A percentile compares a stretch with the other conserved stretches of the same genome.
These are phyloP conservation scores for Adoxophyes honmai DNA, from an alignment of 1,140 invertebrate species.

Conservation along the genomic window DNA sequence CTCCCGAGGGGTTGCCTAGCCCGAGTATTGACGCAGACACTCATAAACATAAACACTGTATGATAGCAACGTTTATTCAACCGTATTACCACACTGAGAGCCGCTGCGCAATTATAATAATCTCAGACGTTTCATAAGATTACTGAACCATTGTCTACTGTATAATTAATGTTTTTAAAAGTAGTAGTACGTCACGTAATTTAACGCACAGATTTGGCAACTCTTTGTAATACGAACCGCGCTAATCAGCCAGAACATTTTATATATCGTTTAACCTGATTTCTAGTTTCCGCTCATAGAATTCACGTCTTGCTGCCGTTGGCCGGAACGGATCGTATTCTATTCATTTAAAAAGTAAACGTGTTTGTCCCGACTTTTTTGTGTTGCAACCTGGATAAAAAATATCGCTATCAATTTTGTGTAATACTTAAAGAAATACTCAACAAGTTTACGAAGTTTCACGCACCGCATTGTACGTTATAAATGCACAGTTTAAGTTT, in stretches of 20 bases:
- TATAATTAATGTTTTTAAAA: not conserved
- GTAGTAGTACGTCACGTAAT: not conserved
- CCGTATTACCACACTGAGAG: not conserved
- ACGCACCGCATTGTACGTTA: too few relatives aligned
- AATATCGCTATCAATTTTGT: too few relatives aligned
- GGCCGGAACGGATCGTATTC: too few relatives aligned
- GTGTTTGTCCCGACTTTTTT: too few relatives aligned
- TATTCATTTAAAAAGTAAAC: too few relatives aligned
- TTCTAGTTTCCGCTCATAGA: not conserved
- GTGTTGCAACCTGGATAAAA: too few relatives aligned
- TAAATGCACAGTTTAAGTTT: too few relatives aligned
- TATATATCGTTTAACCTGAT: slow-evolving; percentile 1
- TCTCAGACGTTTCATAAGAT: not conserved
- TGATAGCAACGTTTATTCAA: not conserved
- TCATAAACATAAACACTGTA: not conserved
- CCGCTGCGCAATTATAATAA: not conserved
- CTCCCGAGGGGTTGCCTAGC: not conserved
- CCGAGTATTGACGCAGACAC: slow-evolving; percentile 7
- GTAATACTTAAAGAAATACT: too few relatives aligned
- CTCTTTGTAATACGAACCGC: slow-evolving; percentile 4
- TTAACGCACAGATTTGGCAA: slow-evolving; percentile 9
- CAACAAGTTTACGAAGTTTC: too few relatives aligned
- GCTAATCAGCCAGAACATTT: not conserved
- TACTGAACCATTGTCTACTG: not conserved
- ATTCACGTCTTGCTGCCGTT: too few relatives aligned